Conservation (phyloP, 2,888 invertebrate genomes). For the Subacronicta megacephala region DNA sequence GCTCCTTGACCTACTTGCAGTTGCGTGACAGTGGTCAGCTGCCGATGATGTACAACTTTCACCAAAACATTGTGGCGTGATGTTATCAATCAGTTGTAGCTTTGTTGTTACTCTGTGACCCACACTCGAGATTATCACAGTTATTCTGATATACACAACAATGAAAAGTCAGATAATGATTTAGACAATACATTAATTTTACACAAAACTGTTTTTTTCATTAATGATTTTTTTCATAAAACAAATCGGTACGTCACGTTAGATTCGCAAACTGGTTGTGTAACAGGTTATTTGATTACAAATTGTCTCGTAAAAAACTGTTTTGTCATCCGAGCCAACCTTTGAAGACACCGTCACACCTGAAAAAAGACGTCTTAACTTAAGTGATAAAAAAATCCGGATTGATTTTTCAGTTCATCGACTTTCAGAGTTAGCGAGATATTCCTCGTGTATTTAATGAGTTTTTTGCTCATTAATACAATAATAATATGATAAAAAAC, state of each 20-base stretch:
- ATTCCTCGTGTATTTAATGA: neutral
- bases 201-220: constrained; percentile 27
- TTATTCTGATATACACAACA: constrained; percentile 37
- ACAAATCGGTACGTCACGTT: constrained; percentile 7
- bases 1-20: constrained; percentile 84
- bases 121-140: constrained; percentile 41
- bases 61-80: constrained; percentile 76
- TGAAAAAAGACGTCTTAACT: neutral
- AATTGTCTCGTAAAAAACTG: constrained; percentile 16
- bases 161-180: constrained; percentile 20
- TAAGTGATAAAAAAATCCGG: constrained; percentile 1
- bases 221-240: neutral
- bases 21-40: constrained; percentile 78
- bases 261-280: constrained; percentile 25
- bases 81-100: constrained; percentile 48
- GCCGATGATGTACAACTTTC: constrained; percentile 85
- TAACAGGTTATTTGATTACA: constrained; percentile 26
- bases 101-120: constrained; percentile 48
- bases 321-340: constrained; percentile 17
- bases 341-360: constrained; percentile 7
- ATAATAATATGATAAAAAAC: neutral
- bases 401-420: neutral
- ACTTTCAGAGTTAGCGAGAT: neutral
- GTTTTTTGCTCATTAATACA: too few species aligned
- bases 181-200: constrained; percentile 26